Evolutionary conservation across 2,888 invertebrate genomes (phyloP).

Genomic region (Meiosimyza decipiens): DNA sequence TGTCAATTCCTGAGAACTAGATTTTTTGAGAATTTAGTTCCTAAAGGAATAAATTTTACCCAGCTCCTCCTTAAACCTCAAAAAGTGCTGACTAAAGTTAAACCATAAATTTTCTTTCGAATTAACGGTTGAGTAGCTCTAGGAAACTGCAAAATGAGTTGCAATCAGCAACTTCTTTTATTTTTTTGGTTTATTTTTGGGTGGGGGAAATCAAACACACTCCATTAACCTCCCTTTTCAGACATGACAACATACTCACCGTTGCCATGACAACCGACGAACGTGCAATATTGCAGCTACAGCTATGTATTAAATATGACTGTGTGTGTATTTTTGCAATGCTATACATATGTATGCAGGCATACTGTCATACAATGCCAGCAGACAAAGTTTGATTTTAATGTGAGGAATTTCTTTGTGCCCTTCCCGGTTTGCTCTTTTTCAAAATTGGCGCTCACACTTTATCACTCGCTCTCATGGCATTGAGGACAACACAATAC

Average conservation of each 20-base stretch:
- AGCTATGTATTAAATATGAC: background rate
- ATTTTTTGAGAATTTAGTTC: too few relatives aligned
- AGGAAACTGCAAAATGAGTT: too few relatives aligned
- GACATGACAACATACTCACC: background rate
- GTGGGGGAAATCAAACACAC: too few relatives aligned
- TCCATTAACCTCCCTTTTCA: background rate
- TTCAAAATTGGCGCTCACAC: background rate
- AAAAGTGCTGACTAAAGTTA: too few relatives aligned
- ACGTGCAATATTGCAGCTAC: slow-evolving; percentile 22
- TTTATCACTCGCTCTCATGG: slow-evolving; percentile 1
- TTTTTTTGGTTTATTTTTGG: too few relatives aligned
- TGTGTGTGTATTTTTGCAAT: background rate
- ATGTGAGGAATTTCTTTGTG: background rate
- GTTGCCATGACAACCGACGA: slow-evolving; percentile 24
- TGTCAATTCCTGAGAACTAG: too few relatives aligned
- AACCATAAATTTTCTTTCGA: too few relatives aligned
- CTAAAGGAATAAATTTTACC: too few relatives aligned
- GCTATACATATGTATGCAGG: background rate
- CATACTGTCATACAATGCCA: background rate
- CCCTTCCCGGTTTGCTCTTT: background rate
- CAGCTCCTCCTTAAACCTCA: too few relatives aligned
- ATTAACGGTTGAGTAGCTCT: too few relatives aligned
- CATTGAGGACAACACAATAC: too few relatives aligned
- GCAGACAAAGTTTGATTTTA: slow-evolving; percentile 3
- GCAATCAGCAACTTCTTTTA: too few relatives aligned